These are phyloP conservation scores for Conops quadrifasciatus DNA, from an alignment of 2,888 invertebrate species.

Conservation along the genomic window DNA sequence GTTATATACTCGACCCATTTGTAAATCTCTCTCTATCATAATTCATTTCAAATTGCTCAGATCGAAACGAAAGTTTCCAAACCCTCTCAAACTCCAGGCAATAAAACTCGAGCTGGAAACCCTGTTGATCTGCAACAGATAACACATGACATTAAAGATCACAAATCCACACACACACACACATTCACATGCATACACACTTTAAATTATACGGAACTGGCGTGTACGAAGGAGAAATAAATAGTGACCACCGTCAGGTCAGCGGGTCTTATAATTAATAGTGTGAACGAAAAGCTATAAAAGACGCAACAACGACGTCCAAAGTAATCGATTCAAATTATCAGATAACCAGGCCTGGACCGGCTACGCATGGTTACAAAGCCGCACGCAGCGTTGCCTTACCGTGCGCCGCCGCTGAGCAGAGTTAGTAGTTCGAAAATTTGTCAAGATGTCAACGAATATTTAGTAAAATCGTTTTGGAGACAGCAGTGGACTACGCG, in stretches of 20 bases:
- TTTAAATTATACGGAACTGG: not conserved
- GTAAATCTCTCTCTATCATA: not conserved
- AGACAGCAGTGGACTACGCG: conserved; percentile 21
- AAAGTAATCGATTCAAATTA: conserved; percentile 33
- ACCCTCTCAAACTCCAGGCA: conserved; percentile 1
- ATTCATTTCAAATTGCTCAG: conserved; percentile 23
- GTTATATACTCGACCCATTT: conserved; percentile 16
- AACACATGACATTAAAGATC: conserved; percentile 62
- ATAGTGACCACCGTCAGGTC: conserved; percentile 56
- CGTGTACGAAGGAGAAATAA: conserved; percentile 50
- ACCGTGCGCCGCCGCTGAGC: conserved; percentile 21
- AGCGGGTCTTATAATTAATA: conserved; percentile 55
- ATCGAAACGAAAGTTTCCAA: conserved; percentile 1
- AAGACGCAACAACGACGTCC: conserved; percentile 27
- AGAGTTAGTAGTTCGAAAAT: conserved; percentile 57
- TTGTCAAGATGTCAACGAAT: conserved; percentile 62
- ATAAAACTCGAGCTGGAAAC: conserved; percentile 36
- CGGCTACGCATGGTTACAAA: not conserved
- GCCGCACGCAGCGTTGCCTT: conserved; percentile 9
- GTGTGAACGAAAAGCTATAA: conserved; percentile 54
- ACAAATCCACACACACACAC: conserved; percentile 36
- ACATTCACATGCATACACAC: not conserved
- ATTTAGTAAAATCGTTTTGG: conserved; percentile 44
- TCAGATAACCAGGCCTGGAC: conserved; percentile 41
- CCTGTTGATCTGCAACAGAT: conserved; percentile 58